phyloP scores from a whole-genome alignment of 2,797 vertebrate genomes.

The Ctenochaetus hawaiiensis region DNA sequence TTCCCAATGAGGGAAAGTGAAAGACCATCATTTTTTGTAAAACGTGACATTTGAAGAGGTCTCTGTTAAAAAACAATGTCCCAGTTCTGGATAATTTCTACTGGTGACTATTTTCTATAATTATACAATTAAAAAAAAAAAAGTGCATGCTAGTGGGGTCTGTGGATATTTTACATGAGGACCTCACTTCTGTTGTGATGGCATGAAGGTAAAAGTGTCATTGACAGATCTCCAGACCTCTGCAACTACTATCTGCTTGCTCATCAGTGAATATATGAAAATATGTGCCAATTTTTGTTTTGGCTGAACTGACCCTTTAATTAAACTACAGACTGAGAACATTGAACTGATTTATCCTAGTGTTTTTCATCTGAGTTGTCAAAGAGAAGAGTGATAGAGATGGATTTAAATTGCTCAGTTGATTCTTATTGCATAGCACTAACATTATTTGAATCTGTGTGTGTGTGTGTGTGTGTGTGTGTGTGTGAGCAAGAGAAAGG shows the following conservation, averaged over 20 bases:
- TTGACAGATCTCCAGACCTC: constrained; percentile 6
- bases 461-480: constrained; percentile 4
- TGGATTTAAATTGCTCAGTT: constrained; percentile 14
- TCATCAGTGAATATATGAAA: background rate
- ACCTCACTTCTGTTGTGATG: constrained; percentile 13
- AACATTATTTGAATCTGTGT: constrained; percentile 8
- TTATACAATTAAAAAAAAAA: no score
- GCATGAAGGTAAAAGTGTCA: constrained; percentile 10
- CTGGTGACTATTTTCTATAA: constrained; percentile 9
- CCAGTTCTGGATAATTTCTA: constrained; percentile 22
- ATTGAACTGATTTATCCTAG: background rate
- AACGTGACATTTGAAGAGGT: constrained; percentile 19
- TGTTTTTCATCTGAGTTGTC: constrained; percentile 24
- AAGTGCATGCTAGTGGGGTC: background rate
- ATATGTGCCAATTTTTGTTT: constrained; percentile 11
- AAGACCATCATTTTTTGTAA: background rate
- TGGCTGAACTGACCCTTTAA: constrained; percentile 43
- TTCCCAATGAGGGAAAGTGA: background rate
- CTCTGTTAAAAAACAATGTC: background rate
- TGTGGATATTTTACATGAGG: constrained; percentile 7
- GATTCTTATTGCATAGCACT: background rate
- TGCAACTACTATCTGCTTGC: constrained; percentile 6
- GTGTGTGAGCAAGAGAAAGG: background rate
- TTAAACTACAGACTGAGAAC: constrained; percentile 18
- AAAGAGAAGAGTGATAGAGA: constrained; percentile 13